Base-by-base conservation (phyloP, 2,113 vertebrate species). In the Varanus komodoensis region DNA sequence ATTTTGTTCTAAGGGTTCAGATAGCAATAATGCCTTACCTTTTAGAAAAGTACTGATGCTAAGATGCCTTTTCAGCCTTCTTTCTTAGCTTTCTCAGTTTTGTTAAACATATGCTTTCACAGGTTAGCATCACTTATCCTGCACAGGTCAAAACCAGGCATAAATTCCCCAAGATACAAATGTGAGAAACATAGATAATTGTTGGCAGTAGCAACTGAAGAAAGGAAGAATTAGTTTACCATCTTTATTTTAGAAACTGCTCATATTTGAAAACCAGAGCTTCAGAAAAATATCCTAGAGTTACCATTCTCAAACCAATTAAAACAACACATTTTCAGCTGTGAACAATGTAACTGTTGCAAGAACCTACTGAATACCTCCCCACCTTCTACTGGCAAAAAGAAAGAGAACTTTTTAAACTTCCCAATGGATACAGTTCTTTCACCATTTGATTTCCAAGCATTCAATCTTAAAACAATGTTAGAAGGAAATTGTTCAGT, bases 321-420 rank as follows among this genome's bases (percentile, higher is more conserved):
- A 92, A 93, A 94, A 93, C 54, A 1, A 27, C 34, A 89, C 25
- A 52, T 88, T 88, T 86, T 38, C 78, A 73, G 14, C 15, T 89
- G 34, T 11, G 8, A 82, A 82, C 1, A 73, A 82, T 73, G 74
- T 89, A 79, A 91, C 85, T 64, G 57, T 73, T 34, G 23, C 73
- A 75, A 50, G 85, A 89, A 34, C 82, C 50, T 19, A 54, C 82
- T 52, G 69, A 57, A 86, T 93, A 64, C 38, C 80, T 61, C 84
- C 61, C 54, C 32, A 23, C 48, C 74, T 87, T 61, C n/a, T 48
- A 17, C 74, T 8, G 34, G 9, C 50, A 64, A 15, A 32, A 6
- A 87, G 14, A 81, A 71, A 88, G 11, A 29, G 8, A 57, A 75
- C 4, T 25, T 84, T 64, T 50, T 27, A 61, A 84, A 27, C 4